Percentiles rank a stretch among this genome's conserved stretches.
phyloP scores from a whole-genome alignment of 1,140 invertebrate genomes.

The Drosophila sechellia region DNA sequence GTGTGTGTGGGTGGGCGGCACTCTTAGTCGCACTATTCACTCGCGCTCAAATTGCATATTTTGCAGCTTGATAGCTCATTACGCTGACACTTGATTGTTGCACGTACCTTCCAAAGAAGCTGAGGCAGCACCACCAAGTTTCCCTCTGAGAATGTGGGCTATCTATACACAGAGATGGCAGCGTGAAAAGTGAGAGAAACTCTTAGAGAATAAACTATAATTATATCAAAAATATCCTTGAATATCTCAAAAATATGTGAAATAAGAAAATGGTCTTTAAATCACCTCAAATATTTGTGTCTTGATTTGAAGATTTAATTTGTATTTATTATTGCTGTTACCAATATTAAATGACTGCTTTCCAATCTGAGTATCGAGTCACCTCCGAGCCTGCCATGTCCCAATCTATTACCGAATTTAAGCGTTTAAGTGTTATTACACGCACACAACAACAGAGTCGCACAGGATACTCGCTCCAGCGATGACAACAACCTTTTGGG shows the following conservation, averaged over 20 bases:
- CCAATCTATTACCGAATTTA: constrained; percentile 48
- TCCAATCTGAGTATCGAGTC: neutral
- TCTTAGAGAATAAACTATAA: neutral
- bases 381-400: constrained; percentile 3
- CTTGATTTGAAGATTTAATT: neutral
- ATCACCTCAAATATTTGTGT: too few relatives aligned
- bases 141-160: neutral
- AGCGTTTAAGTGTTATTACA: constrained; percentile 76
- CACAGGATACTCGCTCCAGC: constrained; percentile 39
- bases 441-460: constrained; percentile 26
- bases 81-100: constrained; percentile 81
- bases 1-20: constrained; percentile 18
- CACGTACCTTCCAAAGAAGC: constrained; percentile 51
- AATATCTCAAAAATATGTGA: neutral
- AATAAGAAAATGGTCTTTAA: neutral
- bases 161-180: constrained; percentile 28
- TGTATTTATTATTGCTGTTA: neutral
- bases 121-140: constrained; percentile 9
- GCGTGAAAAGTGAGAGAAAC: neutral
- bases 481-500: constrained; percentile 65
- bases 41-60: constrained; percentile 77
- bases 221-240: neutral
- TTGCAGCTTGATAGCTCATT: constrained; percentile 83
- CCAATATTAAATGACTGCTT: neutral
- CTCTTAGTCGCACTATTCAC: constrained; percentile 64